Evolutionary conservation across 2,888 invertebrate genomes (phyloP), one percentile per base, ranked within the genome.

Genomic region (Portevinia maculata): DNA sequence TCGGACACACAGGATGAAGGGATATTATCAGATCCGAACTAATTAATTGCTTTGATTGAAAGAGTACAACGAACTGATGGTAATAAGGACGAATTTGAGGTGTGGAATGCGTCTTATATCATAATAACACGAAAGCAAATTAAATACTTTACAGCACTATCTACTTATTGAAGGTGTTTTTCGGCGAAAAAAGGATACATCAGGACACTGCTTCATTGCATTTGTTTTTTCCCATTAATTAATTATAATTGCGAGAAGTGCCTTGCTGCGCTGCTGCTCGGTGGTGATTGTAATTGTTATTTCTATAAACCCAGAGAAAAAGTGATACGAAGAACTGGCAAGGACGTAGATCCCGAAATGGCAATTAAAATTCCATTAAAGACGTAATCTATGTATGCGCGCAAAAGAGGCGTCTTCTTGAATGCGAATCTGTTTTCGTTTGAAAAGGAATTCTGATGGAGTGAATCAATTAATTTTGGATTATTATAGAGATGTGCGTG

Each of bases 391-490:
- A 19, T 13, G 9, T 19, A 7, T 15, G 8, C 19, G 15, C 13
- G 52, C 13, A 28, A n/a, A 13, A 44, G 57, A 19, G 64, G 41
- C 46, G 8, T 9, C 46, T n/a, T 44, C 46, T 60, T 64, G 34
- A 13, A 55, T 67, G 55, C 30, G 46, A 53, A 60, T 74, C 64
- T 52, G 57, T 34, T 50, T 62, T 70, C 46, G 64, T 83, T 75
- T 65, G 64, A 83, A 75, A 75, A 65, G 48, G 46, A 65, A 53
- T 64, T 59, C 50, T 64, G 76, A 76, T 83, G 65, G 76, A 83
- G 81, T 62, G 76, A 83, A 76, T 83, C 81, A 83, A 83, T 83
- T 76, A 76, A 76, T 76, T 76, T 71, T 41, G 76, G 81, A 71
- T 83, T 76, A 83, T 83, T 71, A 76, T 60, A 55, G 44, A 70